These are phyloP conservation scores for Tipula confusa DNA, from an alignment of 2,888 invertebrate species.

Conservation along the genomic window DNA sequence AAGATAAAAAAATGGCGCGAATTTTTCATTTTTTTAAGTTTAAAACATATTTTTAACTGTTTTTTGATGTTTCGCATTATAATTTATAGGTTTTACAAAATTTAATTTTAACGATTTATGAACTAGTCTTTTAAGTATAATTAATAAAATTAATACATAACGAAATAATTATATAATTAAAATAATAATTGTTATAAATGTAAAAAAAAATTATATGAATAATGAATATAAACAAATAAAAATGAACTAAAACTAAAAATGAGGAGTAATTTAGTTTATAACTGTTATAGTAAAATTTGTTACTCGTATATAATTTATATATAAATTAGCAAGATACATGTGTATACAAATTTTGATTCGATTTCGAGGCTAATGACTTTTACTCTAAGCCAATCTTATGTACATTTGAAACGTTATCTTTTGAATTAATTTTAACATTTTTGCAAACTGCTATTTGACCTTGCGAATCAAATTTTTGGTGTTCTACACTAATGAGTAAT, in stretches of 20 bases:
- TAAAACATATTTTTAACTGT: not conserved
- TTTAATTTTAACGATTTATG: constrained; percentile 17
- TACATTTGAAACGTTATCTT: too few relatives aligned
- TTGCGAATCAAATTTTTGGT: too few relatives aligned
- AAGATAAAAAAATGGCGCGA: not conserved
- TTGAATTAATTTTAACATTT: too few relatives aligned
- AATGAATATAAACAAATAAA: not conserved
- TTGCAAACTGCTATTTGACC: too few relatives aligned
- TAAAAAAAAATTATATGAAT: not conserved
- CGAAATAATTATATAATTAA: not conserved
- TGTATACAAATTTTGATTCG: too few relatives aligned
- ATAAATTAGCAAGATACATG: too few relatives aligned
- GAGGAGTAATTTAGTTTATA: too few relatives aligned
- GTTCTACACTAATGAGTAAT: too few relatives aligned
- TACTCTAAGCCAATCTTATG: too few relatives aligned
- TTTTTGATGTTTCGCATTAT: not conserved
- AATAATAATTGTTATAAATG: not conserved
- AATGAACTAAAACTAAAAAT: not conserved
- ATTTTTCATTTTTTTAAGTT: not conserved
- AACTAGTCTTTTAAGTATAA: constrained; percentile 29
- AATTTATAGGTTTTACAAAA: not conserved
- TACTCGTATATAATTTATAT: too few relatives aligned
- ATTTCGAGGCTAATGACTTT: too few relatives aligned
- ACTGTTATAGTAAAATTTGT: too few relatives aligned
- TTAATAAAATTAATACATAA: constrained; percentile 15